These are phyloP conservation scores for Ariolimax columbianus DNA, from an alignment of 2,888 invertebrate species.

Conservation along the genomic window DNA sequence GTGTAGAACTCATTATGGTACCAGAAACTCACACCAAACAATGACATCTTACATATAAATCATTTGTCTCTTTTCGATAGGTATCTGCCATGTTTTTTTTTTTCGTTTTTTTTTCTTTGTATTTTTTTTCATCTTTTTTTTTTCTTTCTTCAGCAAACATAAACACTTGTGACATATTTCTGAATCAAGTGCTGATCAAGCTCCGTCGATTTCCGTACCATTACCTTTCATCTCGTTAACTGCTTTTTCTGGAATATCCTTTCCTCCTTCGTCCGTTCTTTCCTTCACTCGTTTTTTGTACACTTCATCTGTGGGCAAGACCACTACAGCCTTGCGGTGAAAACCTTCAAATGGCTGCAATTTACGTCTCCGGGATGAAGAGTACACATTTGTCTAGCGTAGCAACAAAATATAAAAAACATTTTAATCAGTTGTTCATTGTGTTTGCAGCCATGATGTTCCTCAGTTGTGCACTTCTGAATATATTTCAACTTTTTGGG, in stretches of 20 bases:
- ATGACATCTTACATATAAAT: neutral
- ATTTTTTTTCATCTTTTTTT: conserved; percentile 1
- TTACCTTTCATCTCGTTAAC: conserved; percentile 98
- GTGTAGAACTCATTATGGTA: neutral
- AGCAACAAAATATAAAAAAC: conserved; percentile 68
- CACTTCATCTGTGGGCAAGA: conserved; percentile 94
- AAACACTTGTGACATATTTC: conserved; percentile 32
- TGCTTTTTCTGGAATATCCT: conserved; percentile 94
- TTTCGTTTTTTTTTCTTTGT: neutral
- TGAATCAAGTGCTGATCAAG: conserved; percentile 32
- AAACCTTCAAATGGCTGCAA: conserved; percentile 97
- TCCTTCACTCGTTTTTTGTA: conserved; percentile 89
- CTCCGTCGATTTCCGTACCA: conserved; percentile 42
- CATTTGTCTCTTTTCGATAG: neutral
- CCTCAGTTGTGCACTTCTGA: conserved; percentile 24
- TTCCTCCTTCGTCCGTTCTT: conserved; percentile 91
- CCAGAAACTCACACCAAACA: neutral
- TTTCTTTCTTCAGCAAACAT: conserved; percentile 18
- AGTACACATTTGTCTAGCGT: conserved; percentile 96
- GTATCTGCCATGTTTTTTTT: conserved; percentile 7
- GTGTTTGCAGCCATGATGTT: conserved; percentile 36
- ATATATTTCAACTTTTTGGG: neutral
- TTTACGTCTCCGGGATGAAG: conserved; percentile 97
- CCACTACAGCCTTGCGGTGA: conserved; percentile 94
- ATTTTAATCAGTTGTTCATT: conserved; percentile 48